These are phyloP conservation scores for Teleogryllus occipitalis DNA, from an alignment of 1,140 invertebrate genomes.

Conservation along the genomic window DNA sequence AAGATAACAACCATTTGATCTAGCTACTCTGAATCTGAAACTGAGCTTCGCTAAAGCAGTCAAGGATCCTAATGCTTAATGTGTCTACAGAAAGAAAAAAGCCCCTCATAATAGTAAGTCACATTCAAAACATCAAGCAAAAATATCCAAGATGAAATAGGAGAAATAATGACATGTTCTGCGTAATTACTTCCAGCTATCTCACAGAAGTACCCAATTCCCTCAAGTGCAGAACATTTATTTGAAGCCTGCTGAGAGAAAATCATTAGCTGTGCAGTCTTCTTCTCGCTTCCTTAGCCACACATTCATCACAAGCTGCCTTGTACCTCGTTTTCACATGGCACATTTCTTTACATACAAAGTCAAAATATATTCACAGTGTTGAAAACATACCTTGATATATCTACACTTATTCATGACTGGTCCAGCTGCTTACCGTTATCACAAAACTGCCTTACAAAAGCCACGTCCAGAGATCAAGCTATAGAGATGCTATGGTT, in stretches of 20 bases:
- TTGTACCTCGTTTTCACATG: background rate
- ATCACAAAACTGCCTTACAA: background rate
- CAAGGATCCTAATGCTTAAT: background rate
- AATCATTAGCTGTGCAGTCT: background rate
- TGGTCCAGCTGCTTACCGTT: background rate
- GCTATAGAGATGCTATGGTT: background rate
- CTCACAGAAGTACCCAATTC: background rate
- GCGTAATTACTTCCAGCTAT: conserved; percentile 1
- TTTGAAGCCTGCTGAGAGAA: background rate
- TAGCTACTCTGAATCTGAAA: background rate
- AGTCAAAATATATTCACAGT: background rate
- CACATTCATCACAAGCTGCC: background rate
- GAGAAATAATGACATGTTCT: conserved; percentile 1
- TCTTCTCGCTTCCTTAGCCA: background rate
- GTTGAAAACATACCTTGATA: background rate
- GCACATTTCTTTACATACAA: background rate
- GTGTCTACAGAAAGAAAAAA: background rate
- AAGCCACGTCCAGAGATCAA: background rate
- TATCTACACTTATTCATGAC: conserved; percentile 1
- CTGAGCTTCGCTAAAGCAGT: background rate
- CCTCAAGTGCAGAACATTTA: background rate
- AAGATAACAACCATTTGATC: conserved; percentile 1
- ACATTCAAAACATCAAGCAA: background rate
- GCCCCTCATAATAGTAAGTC: background rate
- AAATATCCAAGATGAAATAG: background rate